Evolutionary conservation across 2,113 vertebrate species (phyloP).

Genomic region (Eulemur rufifrons): DNA sequence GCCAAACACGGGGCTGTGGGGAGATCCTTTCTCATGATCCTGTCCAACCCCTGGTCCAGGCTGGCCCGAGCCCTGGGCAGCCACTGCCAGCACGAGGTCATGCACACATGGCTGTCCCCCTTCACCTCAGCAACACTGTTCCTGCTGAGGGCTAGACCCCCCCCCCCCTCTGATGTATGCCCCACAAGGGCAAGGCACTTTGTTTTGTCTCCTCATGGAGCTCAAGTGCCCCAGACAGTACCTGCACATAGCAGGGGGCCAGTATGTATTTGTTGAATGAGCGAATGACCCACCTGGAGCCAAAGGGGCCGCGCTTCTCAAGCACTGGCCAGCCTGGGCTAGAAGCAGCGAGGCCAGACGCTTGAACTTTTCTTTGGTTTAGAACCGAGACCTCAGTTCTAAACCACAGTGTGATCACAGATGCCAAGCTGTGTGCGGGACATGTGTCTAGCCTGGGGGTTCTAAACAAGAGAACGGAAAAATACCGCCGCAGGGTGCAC

Average conservation of each 20-base stretch:
- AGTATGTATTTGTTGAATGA: fast-evolving
- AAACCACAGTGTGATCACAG: not conserved
- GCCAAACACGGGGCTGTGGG: slow-evolving; percentile 39
- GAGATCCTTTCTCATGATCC: slow-evolving; percentile 70
- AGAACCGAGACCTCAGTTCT: not conserved
- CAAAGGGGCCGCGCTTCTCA: fast-evolving
- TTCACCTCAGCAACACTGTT: not conserved
- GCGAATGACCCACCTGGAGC: fast-evolving
- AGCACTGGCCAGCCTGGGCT: fast-evolving
- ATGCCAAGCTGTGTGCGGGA: not conserved
- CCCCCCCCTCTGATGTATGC: fast-evolving
- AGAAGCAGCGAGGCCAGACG: not conserved
- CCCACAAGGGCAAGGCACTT: not conserved
- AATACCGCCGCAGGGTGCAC: fast-evolving
- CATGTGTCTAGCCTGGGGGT: not conserved
- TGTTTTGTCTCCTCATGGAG: not conserved
- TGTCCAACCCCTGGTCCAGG: slow-evolving; percentile 27
- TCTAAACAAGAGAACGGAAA: slow-evolving; percentile 1
- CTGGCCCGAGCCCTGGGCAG: not conserved
- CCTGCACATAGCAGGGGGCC: not conserved
- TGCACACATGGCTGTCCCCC: fast-evolving
- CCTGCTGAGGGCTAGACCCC: not conserved
- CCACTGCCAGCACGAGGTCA: slow-evolving; percentile 16
- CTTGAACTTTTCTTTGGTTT: not conserved
- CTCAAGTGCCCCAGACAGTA: not conserved